phyloP scores from a whole-genome alignment of 2,888 invertebrate species.

The Campoplex nolae region DNA sequence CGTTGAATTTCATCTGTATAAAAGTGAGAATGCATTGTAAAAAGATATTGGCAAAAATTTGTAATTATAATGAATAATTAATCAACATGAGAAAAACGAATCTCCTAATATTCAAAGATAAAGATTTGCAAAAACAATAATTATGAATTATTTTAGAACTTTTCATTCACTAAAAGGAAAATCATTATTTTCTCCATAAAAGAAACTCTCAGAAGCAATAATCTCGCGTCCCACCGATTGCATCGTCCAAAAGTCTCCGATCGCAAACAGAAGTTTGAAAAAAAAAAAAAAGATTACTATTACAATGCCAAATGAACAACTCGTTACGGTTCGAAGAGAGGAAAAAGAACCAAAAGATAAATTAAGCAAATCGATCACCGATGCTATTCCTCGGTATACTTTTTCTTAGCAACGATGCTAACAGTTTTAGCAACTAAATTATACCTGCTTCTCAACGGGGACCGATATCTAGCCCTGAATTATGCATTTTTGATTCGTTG shows the following conservation, averaged over 20 bases:
- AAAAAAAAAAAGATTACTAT: background rate
- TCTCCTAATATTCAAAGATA: background rate
- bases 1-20: background rate
- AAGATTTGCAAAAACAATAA: background rate
- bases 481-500: slow-evolving; percentile 55
- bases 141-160: background rate
- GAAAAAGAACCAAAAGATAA: background rate
- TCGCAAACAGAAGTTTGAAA: background rate
- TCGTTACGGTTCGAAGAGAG: background rate
- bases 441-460: background rate
- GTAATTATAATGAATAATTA: background rate
- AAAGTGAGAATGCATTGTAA: too few relatives aligned
- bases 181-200: background rate
- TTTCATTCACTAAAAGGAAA: background rate
- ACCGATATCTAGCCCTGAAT: slow-evolving; percentile 37
- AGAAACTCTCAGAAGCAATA: background rate
- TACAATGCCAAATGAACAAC: background rate
- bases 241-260: too few relatives aligned
- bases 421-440: slow-evolving; percentile 10
- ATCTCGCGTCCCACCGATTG: background rate
- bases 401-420: slow-evolving; percentile 9
- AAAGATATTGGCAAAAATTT: too few relatives aligned
- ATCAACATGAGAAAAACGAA: background rate
- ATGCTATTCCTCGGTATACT: background rate
- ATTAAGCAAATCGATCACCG: background rate